These are phyloP conservation scores for Spatulosminthurus flaviceps DNA, from an alignment of 2,888 invertebrate species.

Conservation along the genomic window DNA sequence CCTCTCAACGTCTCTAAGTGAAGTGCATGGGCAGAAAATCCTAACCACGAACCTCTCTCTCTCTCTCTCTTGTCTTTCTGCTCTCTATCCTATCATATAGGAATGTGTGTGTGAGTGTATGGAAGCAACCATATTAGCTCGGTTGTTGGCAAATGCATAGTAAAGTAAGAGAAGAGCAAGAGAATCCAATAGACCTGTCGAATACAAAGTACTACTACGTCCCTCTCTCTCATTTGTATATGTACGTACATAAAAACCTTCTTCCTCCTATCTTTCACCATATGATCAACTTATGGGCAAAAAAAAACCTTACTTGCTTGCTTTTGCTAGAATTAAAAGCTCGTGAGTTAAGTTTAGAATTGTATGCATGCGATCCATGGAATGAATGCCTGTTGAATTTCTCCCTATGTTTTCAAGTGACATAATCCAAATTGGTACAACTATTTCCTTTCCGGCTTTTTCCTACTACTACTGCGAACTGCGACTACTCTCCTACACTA, in stretches of 20 bases:
- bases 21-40: conserved; percentile 17
- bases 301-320: too few species aligned
- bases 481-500: too few species aligned
- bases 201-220: neutral
- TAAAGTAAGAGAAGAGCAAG: neutral
- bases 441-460: too few species aligned
- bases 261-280: neutral
- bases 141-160: conserved; percentile 7
- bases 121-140: conserved; percentile 9
- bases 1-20: conserved; percentile 32
- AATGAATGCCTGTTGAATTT: neutral
- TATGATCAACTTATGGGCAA: neutral
- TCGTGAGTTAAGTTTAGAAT: neutral
- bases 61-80: neutral
- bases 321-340: conserved; percentile 1
- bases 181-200: neutral
- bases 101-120: conserved; percentile 7
- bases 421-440: too few species aligned
- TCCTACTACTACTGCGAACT: too few species aligned
- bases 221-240: neutral
- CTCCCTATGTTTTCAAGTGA: too few species aligned
- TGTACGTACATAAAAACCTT: neutral
- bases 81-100: neutral
- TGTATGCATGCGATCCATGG: neutral
- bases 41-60: neutral